Percentiles rank a stretch among this genome's conserved stretches.
Conservation (phyloP, 2,888 invertebrate species). For the Chrysolina oricalcia region DNA sequence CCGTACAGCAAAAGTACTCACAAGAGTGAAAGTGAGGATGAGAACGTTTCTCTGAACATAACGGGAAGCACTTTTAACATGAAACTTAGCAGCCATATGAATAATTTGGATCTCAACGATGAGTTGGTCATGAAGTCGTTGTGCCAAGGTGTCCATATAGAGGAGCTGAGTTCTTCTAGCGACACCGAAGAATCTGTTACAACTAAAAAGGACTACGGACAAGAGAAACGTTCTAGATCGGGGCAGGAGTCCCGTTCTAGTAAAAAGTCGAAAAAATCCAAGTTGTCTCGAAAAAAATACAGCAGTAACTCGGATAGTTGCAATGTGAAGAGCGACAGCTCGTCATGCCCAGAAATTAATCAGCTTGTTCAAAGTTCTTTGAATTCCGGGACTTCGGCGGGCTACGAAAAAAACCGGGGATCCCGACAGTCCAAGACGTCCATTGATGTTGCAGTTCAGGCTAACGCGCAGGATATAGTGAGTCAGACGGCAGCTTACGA, state of each 20-base stretch:
- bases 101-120: slow-evolving; percentile 68
- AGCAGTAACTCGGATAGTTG: slow-evolving; percentile 58
- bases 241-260: slow-evolving; percentile 60
- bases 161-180: slow-evolving; percentile 58
- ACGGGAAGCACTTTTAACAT: slow-evolving; percentile 67
- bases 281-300: slow-evolving; percentile 54
- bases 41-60: slow-evolving; percentile 70
- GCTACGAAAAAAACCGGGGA: slow-evolving; percentile 67
- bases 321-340: slow-evolving; percentile 62
- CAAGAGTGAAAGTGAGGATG: slow-evolving; percentile 68
- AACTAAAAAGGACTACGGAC: slow-evolving; percentile 57
- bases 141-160: slow-evolving; percentile 65
- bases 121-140: slow-evolving; percentile 69
- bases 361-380: slow-evolving; percentile 71
- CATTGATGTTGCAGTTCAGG: slow-evolving; percentile 76
- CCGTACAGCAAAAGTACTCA: slow-evolving; percentile 58
- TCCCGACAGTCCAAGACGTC: slow-evolving; percentile 71
- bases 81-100: slow-evolving; percentile 64
- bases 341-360: slow-evolving; percentile 72
- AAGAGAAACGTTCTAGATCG: slow-evolving; percentile 58
- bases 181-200: slow-evolving; percentile 53
- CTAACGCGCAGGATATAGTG: slow-evolving; percentile 74
- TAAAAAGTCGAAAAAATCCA: slow-evolving; percentile 57
- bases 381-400: slow-evolving; percentile 72
- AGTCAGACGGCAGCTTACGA: slow-evolving; percentile 66